Evolutionary conservation across 2,113 vertebrate genomes (phyloP), one percentile per base, ranked within the genome.

Genomic region (Anolis carolinensis): DNA sequence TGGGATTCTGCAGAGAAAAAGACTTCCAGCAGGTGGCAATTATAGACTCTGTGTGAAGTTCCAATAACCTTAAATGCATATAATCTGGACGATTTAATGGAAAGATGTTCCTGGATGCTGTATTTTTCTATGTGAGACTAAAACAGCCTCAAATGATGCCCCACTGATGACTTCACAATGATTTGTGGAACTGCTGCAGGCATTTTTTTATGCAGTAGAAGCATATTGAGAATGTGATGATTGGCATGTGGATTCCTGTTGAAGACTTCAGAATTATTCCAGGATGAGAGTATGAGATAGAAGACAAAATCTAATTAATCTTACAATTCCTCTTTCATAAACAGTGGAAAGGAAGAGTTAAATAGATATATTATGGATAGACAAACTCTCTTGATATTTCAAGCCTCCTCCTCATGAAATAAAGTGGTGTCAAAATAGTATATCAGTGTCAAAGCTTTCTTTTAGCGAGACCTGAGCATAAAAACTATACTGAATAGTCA

Each of bases 1-100:
- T 14, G 14, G 72, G 10, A 32, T 20, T 50, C 39, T 73, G 84
- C 55, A 86, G 11, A 63, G 77, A 73, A 52, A 30, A 68, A 50
- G 72, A 32, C n/a, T 5, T 80, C 84, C 84, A 86, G 77, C 30
- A 86, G 78, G 62, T 86, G 85, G 68, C 85, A 80, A 74, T 63
- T 63, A 73, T 11, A 73, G 55, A 73, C 77, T 73, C 77, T 86
- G 10, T 86, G 52, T 34, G 39, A 73, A 13, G 18, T 27, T 63
- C 59, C 18, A 34, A 7, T 32, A 74, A 81, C 71, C 77, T 50
- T 73, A 74, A 63, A 10, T 39, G 32, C 34, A 59, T 4, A 71
- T 30, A 59, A 62, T 20, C 30, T 36, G 44, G 5, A 18, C 16
- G 36, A n/a, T 18, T 76, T 50, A 63, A 63, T 72, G 70, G 76